Percentiles rank a stretch among this genome's conserved stretches.
phyloP scores from a whole-genome alignment of 2,113 vertebrate species.

The Bucco capensis region DNA sequence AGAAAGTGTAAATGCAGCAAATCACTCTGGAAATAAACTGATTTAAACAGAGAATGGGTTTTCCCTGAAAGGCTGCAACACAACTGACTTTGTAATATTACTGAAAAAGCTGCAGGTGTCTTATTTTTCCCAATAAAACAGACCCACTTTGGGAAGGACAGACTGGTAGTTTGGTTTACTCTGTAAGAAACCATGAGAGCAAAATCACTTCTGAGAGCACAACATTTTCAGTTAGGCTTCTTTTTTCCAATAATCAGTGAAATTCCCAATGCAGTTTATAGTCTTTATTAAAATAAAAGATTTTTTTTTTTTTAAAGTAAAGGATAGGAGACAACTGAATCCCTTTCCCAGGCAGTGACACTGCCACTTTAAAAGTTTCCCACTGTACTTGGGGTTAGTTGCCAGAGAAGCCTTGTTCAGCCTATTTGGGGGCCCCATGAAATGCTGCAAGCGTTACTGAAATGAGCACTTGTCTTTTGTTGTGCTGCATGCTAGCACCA shows the following conservation, averaged over 20 bases:
- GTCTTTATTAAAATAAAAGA: not conserved
- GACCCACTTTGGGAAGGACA: not conserved
- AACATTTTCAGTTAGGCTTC: not conserved
- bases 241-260: not conserved
- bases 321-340: not conserved
- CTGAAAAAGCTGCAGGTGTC: not conserved
- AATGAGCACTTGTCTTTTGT: constrained; percentile 82
- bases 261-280: not conserved
- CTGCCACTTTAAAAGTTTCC: constrained; percentile 58
- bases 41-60: not conserved
- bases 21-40: constrained; percentile 17
- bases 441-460: constrained; percentile 71
- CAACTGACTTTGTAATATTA: not conserved
- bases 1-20: constrained; percentile 17
- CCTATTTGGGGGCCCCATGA: constrained; percentile 72
- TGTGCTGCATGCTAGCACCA: constrained; percentile 82
- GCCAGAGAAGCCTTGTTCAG: constrained; percentile 72
- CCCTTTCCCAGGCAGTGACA: constrained; percentile 23
- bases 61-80: not conserved
- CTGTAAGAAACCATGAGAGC: not conserved
- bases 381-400: constrained; percentile 58
- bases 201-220: not conserved
- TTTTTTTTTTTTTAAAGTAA: too few relatives aligned
- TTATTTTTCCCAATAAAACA: not conserved
- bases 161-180: not conserved